phyloP scores from a whole-genome alignment of 2,113 vertebrate genomes.

The Condylura cristata region DNA sequence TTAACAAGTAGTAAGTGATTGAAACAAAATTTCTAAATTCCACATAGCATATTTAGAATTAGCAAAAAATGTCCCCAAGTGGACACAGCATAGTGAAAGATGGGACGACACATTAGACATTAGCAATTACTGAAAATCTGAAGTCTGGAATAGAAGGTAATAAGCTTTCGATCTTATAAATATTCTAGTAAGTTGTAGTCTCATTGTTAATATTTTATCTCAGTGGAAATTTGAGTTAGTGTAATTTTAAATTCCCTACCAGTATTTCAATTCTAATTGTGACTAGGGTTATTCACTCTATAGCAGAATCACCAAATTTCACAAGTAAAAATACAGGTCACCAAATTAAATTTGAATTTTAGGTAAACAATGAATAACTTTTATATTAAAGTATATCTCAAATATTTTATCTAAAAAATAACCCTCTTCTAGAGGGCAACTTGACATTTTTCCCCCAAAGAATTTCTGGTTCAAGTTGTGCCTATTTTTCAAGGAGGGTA shows the following conservation, averaged over 20 bases:
- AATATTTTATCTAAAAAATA: background rate
- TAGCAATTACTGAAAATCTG: background rate
- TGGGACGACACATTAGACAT: background rate
- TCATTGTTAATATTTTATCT: background rate
- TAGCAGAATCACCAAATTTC: background rate
- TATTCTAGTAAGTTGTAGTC: background rate
- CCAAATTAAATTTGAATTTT: slow-evolving; percentile 26
- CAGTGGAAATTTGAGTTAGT: background rate
- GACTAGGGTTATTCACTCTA: background rate
- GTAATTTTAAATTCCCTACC: background rate
- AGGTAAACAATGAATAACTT: background rate
- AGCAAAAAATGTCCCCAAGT: background rate
- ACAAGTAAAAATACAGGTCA: background rate
- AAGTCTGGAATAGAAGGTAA: background rate
- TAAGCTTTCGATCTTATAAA: background rate
- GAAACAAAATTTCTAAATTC: background rate
- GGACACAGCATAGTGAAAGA: background rate
- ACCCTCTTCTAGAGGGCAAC: background rate
- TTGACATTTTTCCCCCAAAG: background rate
- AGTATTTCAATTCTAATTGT: background rate
- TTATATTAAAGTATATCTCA: background rate
- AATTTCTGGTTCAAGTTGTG: background rate
- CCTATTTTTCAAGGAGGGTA: background rate
- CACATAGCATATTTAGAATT: background rate
- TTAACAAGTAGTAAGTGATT: background rate